These are phyloP conservation scores for Marmota monax DNA, from an alignment of 2,113 vertebrate species.

Conservation along the genomic window DNA sequence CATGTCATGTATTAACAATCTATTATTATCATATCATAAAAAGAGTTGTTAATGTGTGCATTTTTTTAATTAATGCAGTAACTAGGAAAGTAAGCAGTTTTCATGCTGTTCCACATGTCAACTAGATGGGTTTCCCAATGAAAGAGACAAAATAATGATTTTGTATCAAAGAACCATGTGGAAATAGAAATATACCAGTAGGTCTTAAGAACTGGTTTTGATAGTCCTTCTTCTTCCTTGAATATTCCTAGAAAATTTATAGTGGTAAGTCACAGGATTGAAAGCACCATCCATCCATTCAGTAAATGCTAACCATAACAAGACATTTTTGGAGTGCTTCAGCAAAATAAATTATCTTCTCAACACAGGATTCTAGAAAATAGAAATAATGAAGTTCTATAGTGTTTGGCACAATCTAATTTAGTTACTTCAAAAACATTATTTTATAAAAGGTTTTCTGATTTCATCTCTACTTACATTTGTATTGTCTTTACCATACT, in stretches of 20 bases:
- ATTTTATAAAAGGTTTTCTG: not conserved
- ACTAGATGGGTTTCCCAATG: not conserved
- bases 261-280: not conserved
- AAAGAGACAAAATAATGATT: not conserved
- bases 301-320: not conserved
- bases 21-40: not conserved
- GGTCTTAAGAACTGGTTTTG: not conserved
- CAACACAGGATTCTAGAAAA: not conserved
- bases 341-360: not conserved
- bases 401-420: not conserved
- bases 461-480: not conserved
- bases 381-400: not conserved
- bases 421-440: not conserved
- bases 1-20: not conserved
- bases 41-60: not conserved
- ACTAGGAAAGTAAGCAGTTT: not conserved
- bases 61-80: not conserved
- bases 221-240: not conserved
- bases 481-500: not conserved
- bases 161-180: not conserved
- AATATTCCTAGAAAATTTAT: not conserved
- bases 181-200: not conserved
- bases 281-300: not conserved
- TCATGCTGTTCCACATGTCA: not conserved
- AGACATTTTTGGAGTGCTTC: not conserved